Base-by-base conservation (phyloP, 2,113 vertebrate genomes). In the Vanacampus margaritifer region DNA sequence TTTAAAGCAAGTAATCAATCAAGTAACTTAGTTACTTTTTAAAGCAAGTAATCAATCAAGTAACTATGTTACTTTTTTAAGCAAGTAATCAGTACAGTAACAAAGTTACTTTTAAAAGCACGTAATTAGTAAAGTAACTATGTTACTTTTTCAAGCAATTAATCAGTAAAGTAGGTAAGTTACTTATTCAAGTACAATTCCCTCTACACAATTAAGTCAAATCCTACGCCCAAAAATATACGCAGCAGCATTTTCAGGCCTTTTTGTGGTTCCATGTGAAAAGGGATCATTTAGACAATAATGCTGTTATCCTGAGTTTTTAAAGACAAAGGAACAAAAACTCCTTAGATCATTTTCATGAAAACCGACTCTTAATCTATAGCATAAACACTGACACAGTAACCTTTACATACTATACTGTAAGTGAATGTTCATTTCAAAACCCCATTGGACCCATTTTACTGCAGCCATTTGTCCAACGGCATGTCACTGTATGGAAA, bases 351-450 rank as follows among this genome's bases (percentile, higher is more conserved):
- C 7, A 57, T 28, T 57, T 57, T 32, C 26, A 3, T 17, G 16
- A 32, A 57, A 57, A 32, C 14, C 6, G 14, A 28, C 53, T 57
- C 54, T 24, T 26, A 24, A 13, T 54, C 51, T 57, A 32, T 57
- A 57, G 54, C 26, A 19, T 17, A 28, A 57, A 57, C 54, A 57
- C 5, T 2, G 26, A 51, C 26, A 50, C 51, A 8, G 70, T 56
- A 68, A 81, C 76, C 59, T 72, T 72, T 3, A 45, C 10, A 76
- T 67, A 2, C 28, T 32, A 32, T 32, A 32, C 28, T 32, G 58
- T 67, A 71, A 80, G 84, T 86, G 75, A 77, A 76, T 74, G 60
- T 69, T 67, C 68, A 65, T 77, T 75, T 79, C 45, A 28, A 67
- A 35, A 76, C 68, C 74, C 79, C 53, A 62, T 73, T 67, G 74